A percentile compares a stretch with the other conserved stretches of the same genome.
Conservation (phyloP, 2,113 vertebrate species). For the Calonectris borealis region DNA sequence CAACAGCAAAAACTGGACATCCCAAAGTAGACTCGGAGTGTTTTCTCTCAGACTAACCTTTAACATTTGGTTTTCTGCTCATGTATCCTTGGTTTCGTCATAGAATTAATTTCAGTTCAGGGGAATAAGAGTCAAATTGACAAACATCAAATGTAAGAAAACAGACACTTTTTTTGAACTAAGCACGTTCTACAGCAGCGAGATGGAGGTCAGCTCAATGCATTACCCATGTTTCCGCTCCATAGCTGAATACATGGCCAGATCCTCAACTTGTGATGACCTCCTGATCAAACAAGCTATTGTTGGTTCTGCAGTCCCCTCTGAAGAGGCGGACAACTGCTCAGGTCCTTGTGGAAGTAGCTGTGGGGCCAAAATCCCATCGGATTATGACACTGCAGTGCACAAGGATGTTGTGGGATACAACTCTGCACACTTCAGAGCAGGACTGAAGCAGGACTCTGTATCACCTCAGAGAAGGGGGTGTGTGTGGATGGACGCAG, state of each 20-base stretch:
- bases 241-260: background rate
- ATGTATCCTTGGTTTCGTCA: background rate
- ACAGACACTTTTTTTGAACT: background rate
- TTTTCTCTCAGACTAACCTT: background rate
- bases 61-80: background rate
- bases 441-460: background rate
- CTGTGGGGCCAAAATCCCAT: background rate
- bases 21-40: background rate
- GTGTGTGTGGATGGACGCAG: background rate
- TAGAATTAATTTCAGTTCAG: background rate
- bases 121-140: background rate
- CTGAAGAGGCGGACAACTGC: background rate
- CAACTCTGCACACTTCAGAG: background rate
- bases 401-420: background rate
- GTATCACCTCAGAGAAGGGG: background rate
- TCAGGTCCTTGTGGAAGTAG: background rate
- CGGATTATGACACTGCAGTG: background rate
- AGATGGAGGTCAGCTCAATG: background rate
- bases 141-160: background rate
- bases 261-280: background rate
- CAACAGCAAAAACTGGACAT: conserved; percentile 4
- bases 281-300: background rate
- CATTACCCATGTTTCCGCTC: background rate
- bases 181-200: background rate
- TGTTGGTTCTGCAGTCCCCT: background rate